Evolutionary conservation across 2,113 vertebrate genomes (phyloP).

Genomic region (Alectura lathami): DNA sequence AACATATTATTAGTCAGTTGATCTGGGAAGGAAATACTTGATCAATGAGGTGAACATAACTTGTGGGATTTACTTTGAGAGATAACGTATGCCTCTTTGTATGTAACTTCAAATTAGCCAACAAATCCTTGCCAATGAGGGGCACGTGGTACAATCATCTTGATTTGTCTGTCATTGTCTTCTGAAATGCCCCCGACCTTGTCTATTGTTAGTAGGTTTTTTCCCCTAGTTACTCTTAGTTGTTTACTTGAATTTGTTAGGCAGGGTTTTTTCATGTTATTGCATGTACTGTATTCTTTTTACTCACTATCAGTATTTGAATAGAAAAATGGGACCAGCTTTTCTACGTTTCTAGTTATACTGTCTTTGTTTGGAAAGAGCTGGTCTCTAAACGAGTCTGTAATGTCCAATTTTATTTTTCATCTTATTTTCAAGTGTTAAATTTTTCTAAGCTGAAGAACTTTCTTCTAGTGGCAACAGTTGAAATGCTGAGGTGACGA

Average conservation of each 20-base stretch:
- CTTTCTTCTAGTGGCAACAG: not conserved
- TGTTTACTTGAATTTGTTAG: slow-evolving; percentile 11
- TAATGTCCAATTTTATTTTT: not conserved
- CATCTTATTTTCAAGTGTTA: not conserved
- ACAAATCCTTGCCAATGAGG: not conserved
- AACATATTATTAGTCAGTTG: not conserved
- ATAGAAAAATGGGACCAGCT: slow-evolving; percentile 30
- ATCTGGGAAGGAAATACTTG: slow-evolving; percentile 15
- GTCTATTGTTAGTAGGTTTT: not conserved
- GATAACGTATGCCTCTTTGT: not conserved
- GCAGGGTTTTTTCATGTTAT: slow-evolving; percentile 2
- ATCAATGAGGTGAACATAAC: not conserved
- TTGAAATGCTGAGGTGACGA: not conserved
- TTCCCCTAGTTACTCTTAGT: not conserved
- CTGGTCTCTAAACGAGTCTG: slow-evolving; percentile 42
- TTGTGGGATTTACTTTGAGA: not conserved
- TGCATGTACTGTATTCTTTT: slow-evolving; percentile 44
- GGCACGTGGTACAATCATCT: not conserved
- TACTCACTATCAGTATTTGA: slow-evolving; percentile 19
- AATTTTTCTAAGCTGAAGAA: not conserved
- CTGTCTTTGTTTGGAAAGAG: slow-evolving; percentile 21
- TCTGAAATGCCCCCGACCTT: not conserved
- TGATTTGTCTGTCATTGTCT: not conserved
- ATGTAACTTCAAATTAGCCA: not conserved
- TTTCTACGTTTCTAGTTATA: not conserved